phyloP scores from a whole-genome alignment of 1,140 invertebrate species.

The Dufourea novaeangliae region DNA sequence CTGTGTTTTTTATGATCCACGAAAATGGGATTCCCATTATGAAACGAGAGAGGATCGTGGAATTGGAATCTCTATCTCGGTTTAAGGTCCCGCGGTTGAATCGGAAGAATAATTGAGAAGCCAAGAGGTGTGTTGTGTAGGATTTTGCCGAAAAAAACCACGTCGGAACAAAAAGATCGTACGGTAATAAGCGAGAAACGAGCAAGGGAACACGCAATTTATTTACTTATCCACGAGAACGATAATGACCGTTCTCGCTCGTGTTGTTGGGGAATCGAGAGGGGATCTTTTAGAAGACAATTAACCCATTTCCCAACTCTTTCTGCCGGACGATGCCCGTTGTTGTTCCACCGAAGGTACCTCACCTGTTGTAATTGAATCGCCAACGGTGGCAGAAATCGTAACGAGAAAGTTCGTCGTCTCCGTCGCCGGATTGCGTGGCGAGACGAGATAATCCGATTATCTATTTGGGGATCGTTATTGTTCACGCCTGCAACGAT shows the following conservation, averaged over 20 bases:
- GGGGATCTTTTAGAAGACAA: slow-evolving; percentile 26
- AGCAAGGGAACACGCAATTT: slow-evolving; percentile 20
- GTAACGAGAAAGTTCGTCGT: slow-evolving; percentile 24
- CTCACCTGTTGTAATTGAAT: neutral
- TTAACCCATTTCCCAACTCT: slow-evolving; percentile 44
- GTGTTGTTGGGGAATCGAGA: neutral
- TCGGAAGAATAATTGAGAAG: too few relatives aligned
- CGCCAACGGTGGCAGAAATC: slow-evolving; percentile 15
- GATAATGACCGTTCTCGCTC: slow-evolving; percentile 29
- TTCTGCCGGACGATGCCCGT: slow-evolving; percentile 1
- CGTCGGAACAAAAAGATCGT: too few relatives aligned
- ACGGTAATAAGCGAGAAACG: too few relatives aligned
- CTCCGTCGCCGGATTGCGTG: neutral
- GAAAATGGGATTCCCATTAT: too few relatives aligned
- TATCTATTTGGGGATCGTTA: neutral
- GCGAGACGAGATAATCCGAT: neutral
- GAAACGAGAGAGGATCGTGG: too few relatives aligned
- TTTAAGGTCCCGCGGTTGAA: too few relatives aligned
- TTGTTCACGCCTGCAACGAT: neutral
- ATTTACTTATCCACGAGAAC: slow-evolving; percentile 22
- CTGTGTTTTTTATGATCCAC: slow-evolving; percentile 21
- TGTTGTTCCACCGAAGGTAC: neutral
- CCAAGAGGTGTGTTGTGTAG: too few relatives aligned
- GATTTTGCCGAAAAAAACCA: too few relatives aligned
- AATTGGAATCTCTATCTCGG: too few relatives aligned